Evolutionary conservation across 2,888 invertebrate species (phyloP).

Genomic region (Didymodactylos carnosus): DNA sequence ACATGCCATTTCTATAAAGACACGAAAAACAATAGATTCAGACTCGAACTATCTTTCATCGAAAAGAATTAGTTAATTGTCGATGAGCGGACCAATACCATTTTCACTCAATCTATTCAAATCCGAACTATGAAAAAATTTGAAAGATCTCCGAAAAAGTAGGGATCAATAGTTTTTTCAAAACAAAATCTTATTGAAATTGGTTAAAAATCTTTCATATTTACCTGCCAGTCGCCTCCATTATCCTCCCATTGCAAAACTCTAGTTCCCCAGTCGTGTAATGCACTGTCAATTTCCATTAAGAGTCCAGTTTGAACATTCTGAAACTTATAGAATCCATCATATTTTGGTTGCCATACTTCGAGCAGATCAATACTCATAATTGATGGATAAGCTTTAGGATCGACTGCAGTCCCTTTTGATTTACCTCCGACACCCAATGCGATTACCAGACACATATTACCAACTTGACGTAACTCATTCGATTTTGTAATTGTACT

Average conservation of each 20-base stretch:
- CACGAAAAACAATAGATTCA: background rate
- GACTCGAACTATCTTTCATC: background rate
- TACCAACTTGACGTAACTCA: background rate
- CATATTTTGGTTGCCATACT: background rate
- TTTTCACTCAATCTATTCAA: too few relatives aligned
- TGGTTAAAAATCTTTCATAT: too few relatives aligned
- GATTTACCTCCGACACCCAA: background rate
- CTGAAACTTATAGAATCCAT: background rate
- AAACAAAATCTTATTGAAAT: too few relatives aligned
- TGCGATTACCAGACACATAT: background rate
- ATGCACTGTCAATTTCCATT: background rate
- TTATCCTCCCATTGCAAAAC: background rate
- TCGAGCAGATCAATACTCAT: background rate
- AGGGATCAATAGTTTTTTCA: too few relatives aligned
- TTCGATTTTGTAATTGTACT: background rate
- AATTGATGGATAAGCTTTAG: background rate
- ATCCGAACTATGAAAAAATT: too few relatives aligned
- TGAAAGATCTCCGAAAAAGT: too few relatives aligned
- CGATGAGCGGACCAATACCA: too few relatives aligned
- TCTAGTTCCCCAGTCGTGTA: too few relatives aligned
- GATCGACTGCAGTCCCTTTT: background rate
- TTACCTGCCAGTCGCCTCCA: background rate
- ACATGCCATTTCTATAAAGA: background rate
- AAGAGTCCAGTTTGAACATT: background rate
- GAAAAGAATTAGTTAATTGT: too few relatives aligned